Evolutionary conservation across 2,113 vertebrate genomes (phyloP), one percentile per base, ranked within the genome.

Genomic region (Oenanthe oenanthe): DNA sequence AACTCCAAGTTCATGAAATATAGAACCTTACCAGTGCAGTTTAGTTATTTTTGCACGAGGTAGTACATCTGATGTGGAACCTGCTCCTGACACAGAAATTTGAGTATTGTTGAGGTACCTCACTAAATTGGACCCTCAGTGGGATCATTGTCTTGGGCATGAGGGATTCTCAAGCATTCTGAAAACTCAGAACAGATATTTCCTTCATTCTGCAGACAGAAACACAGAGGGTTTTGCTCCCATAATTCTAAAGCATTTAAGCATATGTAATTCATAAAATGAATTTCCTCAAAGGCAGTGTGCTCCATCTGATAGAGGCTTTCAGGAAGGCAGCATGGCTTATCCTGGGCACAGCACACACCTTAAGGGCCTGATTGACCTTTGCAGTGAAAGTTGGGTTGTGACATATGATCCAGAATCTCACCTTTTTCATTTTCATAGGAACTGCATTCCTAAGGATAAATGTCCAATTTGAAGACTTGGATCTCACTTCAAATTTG

Each of bases 171-270:
- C 13, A 76, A 82, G 32, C 12, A 12, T 66, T 85, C 38, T 38
- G 26, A 21, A 85, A 90, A 8, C 13, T 90, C 48, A 51, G 51
- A 13, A 38, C 15, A 74, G 21, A 6, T 47, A 62, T 38, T 80
- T 77, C 8, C 15, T 71, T 77, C 15, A 29, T 61, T 51, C 53
- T 18, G 7, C 17, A 42, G 31, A 9, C 4, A 62, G 60, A 84
- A 81, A 20, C 9, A 74, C 3, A 6, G 10, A 1, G 4, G 0
- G 0, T 2, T 86, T 78, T 88, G 3, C 20, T 85, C 26, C 32
- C 4, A 28, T 65, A 56, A 40, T 70, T 42, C 13, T 40, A 12
- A 87, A 89, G 29, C 32, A 42, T 63, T 85, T 88, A 51, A 60
- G 4, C 10, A 17, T 28, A 40, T 21, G 4, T 7, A 54, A 34